A percentile compares a stretch with the other conserved stretches of the same genome.
Conservation (phyloP, 1,140 invertebrate genomes). For the Eulimnadia texana region DNA sequence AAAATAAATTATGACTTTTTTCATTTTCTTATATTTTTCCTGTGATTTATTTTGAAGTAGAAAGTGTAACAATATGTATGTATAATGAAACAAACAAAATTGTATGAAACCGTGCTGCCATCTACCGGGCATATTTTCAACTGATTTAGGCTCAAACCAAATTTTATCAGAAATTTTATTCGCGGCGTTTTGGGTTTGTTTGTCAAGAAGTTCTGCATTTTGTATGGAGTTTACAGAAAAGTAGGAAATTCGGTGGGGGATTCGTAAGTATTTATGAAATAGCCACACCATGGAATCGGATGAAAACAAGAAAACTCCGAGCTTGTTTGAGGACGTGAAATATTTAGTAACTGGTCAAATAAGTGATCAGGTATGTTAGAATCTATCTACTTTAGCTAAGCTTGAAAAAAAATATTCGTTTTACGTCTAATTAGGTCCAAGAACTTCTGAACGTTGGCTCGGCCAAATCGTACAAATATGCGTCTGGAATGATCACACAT, state of each 20-base stretch:
- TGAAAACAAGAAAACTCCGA: neutral
- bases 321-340: slow-evolving; percentile 3
- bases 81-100: no score
- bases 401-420: neutral
- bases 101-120: no score
- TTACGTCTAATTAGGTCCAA: slow-evolving; percentile 42
- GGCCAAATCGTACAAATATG: slow-evolving; percentile 65
- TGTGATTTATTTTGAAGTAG: neutral
- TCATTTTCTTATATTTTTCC: neutral
- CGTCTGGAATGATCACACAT: slow-evolving; percentile 76
- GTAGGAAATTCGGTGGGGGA: no score
- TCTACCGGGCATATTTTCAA: no score
- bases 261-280: no score
- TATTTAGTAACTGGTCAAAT: neutral
- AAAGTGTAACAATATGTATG: neutral
- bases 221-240: no score
- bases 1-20: no score
- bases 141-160: no score
- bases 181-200: no score
- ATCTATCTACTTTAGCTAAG: neutral
- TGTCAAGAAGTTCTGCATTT: no score
- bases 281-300: neutral
- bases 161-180: no score
- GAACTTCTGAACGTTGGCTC: slow-evolving; percentile 61
- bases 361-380: neutral